A percentile compares a stretch with the other conserved stretches of the same genome.
phyloP scores from a whole-genome alignment of 2,888 invertebrate species.

The Machimus atricapillus region DNA sequence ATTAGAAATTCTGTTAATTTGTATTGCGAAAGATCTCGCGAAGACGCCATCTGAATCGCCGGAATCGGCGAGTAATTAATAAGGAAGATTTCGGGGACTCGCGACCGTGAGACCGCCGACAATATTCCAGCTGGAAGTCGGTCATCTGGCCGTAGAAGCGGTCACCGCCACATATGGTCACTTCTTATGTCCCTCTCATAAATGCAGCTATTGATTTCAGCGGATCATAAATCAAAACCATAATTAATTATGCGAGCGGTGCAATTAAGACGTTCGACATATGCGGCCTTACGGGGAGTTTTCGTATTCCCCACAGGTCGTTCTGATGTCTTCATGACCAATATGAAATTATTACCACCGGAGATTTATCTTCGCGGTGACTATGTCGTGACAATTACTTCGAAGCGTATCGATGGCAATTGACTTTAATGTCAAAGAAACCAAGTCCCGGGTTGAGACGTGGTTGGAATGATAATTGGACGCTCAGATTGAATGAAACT shows the following conservation, averaged over 20 bases:
- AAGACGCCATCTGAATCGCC: not conserved
- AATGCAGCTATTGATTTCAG: not conserved
- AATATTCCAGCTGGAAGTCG: not conserved
- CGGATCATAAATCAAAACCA: slow-evolving; percentile 45
- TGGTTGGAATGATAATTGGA: not conserved
- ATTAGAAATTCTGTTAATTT: slow-evolving; percentile 41
- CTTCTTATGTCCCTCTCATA: not conserved
- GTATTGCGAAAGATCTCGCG: slow-evolving; percentile 1
- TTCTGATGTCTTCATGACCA: slow-evolving; percentile 13
- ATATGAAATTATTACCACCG: slow-evolving; percentile 14
- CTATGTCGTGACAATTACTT: slow-evolving; percentile 15
- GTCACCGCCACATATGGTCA: not conserved
- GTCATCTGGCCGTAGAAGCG: not conserved
- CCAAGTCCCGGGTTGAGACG: not conserved
- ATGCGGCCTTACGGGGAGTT: not conserved
- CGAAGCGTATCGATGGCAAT: not conserved
- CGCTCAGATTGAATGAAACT: not conserved
- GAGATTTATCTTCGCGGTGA: not conserved
- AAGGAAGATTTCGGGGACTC: slow-evolving; percentile 31
- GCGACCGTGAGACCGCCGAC: not conserved
- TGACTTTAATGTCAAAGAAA: not conserved
- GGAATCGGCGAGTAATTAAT: slow-evolving; percentile 36
- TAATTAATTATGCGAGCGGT: slow-evolving; percentile 45
- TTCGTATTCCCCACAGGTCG: not conserved
- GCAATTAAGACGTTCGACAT: slow-evolving; percentile 44